Percentiles rank a stretch among this genome's conserved stretches.
Evolutionary conservation across 2,797 vertebrate genomes (phyloP).

Genomic region (Tarsius wallacei): DNA sequence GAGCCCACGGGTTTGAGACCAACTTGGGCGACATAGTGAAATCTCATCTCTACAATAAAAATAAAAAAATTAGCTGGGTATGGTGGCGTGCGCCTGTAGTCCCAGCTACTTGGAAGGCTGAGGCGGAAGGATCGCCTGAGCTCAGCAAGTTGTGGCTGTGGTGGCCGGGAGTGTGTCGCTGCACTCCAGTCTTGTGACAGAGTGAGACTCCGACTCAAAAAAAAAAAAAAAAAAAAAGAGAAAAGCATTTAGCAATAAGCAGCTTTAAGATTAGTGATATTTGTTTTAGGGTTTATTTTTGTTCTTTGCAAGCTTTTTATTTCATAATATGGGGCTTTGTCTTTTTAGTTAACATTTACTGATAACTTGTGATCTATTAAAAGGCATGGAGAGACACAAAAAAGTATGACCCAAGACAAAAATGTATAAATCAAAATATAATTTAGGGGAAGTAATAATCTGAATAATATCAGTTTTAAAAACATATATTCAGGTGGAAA

Average conservation of each 20-base stretch:
- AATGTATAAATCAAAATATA: conserved; percentile 1
- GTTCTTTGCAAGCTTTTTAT: conserved; percentile 14
- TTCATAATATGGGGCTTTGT: neutral
- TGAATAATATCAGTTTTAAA: neutral
- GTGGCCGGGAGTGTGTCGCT: no score
- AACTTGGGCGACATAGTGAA: no score
- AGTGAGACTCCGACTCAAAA: no score
- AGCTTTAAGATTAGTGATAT: conserved; percentile 4
- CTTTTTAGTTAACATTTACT: conserved; percentile 16
- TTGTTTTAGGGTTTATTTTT: conserved; percentile 2
- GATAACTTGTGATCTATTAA: neutral
- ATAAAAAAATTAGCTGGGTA: no score
- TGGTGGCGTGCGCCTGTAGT: no score
- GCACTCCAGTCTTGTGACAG: no score
- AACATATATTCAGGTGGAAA: neutral
- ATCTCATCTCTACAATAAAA: no score
- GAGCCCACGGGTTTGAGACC: no score
- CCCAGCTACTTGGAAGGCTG: no score
- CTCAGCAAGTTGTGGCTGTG: no score
- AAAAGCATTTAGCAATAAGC: neutral
- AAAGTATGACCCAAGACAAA: neutral
- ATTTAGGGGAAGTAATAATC: neutral
- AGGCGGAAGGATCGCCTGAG: no score
- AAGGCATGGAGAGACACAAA: neutral
- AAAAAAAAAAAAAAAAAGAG: neutral